Evolutionary conservation across 2,888 invertebrate genomes (phyloP).

Genomic region (Conistra vaccinii): DNA sequence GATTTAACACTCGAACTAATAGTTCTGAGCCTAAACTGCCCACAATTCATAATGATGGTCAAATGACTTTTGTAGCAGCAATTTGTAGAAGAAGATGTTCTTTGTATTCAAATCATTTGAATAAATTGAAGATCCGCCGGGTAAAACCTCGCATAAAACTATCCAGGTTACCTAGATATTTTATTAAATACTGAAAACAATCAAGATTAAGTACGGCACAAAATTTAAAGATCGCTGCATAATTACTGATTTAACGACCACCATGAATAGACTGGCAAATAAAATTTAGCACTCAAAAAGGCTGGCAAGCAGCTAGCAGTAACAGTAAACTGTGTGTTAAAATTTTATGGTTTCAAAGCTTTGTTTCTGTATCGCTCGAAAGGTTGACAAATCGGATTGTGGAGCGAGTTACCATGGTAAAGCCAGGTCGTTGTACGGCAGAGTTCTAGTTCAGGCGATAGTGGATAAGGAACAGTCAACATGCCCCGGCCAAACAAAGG

Average conservation of each 20-base stretch:
- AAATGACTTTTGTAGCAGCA: conserved; percentile 11
- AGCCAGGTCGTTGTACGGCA: conserved; percentile 80
- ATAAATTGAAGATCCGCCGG: not conserved
- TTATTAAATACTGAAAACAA: conserved; percentile 26
- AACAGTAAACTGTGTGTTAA: conserved; percentile 46
- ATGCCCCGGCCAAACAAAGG: conserved; percentile 84
- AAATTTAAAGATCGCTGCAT: conserved; percentile 56
- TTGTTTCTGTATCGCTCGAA: conserved; percentile 38
- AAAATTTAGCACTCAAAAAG: conserved; percentile 32
- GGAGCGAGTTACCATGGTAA: conserved; percentile 71
- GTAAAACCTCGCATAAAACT: conserved; percentile 23
- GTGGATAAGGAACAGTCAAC: conserved; percentile 89
- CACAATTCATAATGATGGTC: conserved; percentile 15
- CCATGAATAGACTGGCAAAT: conserved; percentile 29
- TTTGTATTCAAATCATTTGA: conserved; percentile 3
- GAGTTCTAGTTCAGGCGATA: conserved; percentile 85
- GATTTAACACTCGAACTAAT: conserved; percentile 45
- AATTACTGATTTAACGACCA: conserved; percentile 50
- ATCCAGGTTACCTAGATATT: conserved; percentile 35
- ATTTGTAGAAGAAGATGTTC: not conserved
- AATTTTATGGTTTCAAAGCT: conserved; percentile 45
- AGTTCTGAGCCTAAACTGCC: conserved; percentile 21
- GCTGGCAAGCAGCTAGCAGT: conserved; percentile 14
- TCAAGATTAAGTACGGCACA: conserved; percentile 44
- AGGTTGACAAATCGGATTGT: conserved; percentile 56